Percentiles rank a stretch among this genome's conserved stretches.
phyloP scores from a whole-genome alignment of 2,888 invertebrate genomes.

The Cheilosia urbana region DNA sequence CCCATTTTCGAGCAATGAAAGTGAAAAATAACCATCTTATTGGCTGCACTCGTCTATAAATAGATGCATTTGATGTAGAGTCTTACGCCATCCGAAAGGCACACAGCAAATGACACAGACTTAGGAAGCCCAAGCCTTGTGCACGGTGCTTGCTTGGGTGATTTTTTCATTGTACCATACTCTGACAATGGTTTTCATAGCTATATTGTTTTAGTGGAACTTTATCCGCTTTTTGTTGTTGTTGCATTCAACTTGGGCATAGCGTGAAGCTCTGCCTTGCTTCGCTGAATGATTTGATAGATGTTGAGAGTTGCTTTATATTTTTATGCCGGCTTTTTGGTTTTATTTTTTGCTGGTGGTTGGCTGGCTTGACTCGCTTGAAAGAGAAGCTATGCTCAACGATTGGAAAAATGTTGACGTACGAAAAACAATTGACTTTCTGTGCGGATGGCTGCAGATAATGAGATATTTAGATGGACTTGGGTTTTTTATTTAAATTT shows the following conservation, averaged over 20 bases:
- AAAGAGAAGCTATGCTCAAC: conserved; percentile 56
- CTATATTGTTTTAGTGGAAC: conserved; percentile 15
- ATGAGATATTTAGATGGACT: conserved; percentile 28
- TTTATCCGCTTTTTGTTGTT: not conserved
- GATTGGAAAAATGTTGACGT: conserved; percentile 69
- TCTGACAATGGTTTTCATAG: conserved; percentile 40
- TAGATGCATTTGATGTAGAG: conserved; percentile 43
- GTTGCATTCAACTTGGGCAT: conserved; percentile 62
- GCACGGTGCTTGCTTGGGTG: conserved; percentile 33
- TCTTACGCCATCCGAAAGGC: conserved; percentile 2
- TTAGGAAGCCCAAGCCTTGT: conserved; percentile 42
- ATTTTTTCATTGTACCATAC: conserved; percentile 4
- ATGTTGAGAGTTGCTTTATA: conserved; percentile 54
- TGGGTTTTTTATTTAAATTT: not conserved
- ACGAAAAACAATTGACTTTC: conserved; percentile 65
- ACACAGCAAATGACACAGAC: conserved; percentile 20
- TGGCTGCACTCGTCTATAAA: conserved; percentile 57
- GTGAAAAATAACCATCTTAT: conserved; percentile 55
- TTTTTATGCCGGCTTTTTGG: conserved; percentile 58
- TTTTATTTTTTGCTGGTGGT: conserved; percentile 24
- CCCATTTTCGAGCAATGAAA: conserved; percentile 64
- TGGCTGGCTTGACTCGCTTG: conserved; percentile 14
- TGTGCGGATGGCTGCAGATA: conserved; percentile 59
- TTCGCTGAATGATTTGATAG: conserved; percentile 67
- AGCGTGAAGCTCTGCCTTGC: conserved; percentile 70